These are phyloP conservation scores for Crossaster papposus DNA, from an alignment of 53 echinoderm and acorn worm species.

Conservation along the genomic window DNA sequence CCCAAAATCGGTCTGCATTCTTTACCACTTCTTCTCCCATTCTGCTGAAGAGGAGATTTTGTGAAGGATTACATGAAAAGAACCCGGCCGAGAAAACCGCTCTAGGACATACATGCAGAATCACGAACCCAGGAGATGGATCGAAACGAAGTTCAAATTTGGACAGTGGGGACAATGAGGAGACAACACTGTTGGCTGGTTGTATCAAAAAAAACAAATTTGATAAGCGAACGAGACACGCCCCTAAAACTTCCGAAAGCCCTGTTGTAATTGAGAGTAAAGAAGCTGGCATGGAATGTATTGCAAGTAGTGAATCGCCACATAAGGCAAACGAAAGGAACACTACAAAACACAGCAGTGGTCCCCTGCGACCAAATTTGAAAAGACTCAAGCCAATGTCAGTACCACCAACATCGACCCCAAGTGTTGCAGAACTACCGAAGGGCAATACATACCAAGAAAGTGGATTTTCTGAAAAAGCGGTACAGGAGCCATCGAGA, in stretches of 20 bases:
- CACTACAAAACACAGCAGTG: neutral
- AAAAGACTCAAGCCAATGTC: conserved; percentile 22
- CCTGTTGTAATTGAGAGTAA: neutral
- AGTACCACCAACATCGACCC: neutral
- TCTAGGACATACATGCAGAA: neutral
- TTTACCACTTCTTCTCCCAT: conserved; percentile 29
- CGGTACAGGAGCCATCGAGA: neutral
- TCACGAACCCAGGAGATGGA: neutral
- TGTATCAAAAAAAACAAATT: neutral
- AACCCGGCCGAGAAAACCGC: neutral
- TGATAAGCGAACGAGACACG: neutral
- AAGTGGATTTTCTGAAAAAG: neutral
- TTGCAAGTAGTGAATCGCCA: neutral
- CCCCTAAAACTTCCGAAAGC: neutral
- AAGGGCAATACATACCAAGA: neutral
- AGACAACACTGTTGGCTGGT: neutral
- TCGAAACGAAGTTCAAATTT: neutral
- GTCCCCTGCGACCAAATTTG: conserved; percentile 45
- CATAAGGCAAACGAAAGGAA: neutral
- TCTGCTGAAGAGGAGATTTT: conserved; percentile 29
- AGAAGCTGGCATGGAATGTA: neutral
- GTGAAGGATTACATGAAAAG: neutral
- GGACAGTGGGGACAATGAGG: neutral
- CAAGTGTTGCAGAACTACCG: neutral
- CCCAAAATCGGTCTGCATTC: neutral